Evolutionary conservation across 2,888 invertebrate species (phyloP).

Genomic region (Latrodectus hesperus): DNA sequence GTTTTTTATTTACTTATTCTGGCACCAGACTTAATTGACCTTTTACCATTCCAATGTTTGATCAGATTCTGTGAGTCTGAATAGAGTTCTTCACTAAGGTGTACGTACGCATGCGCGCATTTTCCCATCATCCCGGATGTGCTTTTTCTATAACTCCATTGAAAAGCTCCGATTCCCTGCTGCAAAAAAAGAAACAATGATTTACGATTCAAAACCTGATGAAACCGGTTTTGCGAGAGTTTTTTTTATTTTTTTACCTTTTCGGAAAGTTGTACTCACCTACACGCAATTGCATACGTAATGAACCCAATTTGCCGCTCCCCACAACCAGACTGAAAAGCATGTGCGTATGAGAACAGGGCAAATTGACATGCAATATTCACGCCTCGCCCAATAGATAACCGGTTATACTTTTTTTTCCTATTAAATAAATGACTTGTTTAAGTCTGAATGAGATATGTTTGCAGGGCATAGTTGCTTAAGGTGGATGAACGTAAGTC

Average conservation of each 20-base stretch:
- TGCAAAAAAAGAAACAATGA: slow-evolving; percentile 13
- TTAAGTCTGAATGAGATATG: background rate
- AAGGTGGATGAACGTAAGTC: slow-evolving; percentile 11
- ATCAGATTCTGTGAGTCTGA: slow-evolving; percentile 14
- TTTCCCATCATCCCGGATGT: slow-evolving; percentile 58
- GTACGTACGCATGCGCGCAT: slow-evolving; percentile 31
- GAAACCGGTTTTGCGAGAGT: slow-evolving; percentile 58
- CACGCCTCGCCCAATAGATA: slow-evolving; percentile 37
- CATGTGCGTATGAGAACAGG: background rate
- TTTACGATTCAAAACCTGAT: slow-evolving; percentile 49
- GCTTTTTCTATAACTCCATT: slow-evolving; percentile 42
- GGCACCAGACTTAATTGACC: background rate
- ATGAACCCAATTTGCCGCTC: slow-evolving; percentile 15
- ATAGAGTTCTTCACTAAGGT: background rate
- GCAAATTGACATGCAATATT: slow-evolving; percentile 38
- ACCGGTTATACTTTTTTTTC: slow-evolving; percentile 8
- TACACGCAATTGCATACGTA: slow-evolving; percentile 52
- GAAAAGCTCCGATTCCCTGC: slow-evolving; percentile 57
- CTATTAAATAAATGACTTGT: slow-evolving; percentile 13
- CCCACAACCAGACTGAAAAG: background rate
- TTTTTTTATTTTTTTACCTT: background rate
- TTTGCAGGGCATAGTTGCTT: background rate
- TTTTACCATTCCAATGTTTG: background rate
- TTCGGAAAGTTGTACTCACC: slow-evolving; percentile 1
- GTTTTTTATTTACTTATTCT: background rate